phyloP scores from a whole-genome alignment of 2,797 vertebrate species.

The Etheostoma perlongum region DNA sequence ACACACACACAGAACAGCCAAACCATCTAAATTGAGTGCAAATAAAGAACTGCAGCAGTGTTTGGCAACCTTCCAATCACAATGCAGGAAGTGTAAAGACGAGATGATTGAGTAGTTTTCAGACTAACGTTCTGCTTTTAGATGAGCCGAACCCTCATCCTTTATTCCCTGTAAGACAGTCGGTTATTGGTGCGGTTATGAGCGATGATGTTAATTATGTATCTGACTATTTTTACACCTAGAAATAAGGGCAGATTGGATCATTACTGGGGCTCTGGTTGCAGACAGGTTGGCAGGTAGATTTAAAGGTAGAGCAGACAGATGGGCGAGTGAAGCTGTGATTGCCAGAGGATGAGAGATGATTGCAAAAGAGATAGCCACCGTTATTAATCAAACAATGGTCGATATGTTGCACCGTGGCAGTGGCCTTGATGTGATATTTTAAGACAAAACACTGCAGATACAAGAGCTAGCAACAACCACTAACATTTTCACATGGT shows the following conservation, averaged over 20 bases:
- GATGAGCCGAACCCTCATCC: slow-evolving; percentile 69
- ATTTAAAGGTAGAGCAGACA: slow-evolving; percentile 81
- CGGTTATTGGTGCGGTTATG: slow-evolving; percentile 79
- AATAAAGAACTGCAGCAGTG: slow-evolving; percentile 69
- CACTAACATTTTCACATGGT: not conserved
- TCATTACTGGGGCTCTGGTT: slow-evolving; percentile 69
- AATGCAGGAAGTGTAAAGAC: slow-evolving; percentile 73
- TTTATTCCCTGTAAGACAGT: slow-evolving; percentile 68
- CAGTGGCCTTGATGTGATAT: slow-evolving; percentile 56
- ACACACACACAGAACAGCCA: slow-evolving; percentile 37
- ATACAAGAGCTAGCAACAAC: slow-evolving; percentile 23
- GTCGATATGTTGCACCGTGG: slow-evolving; percentile 69
- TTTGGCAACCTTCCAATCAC: slow-evolving; percentile 68
- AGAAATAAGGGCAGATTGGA: slow-evolving; percentile 79
- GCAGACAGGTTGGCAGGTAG: slow-evolving; percentile 77
- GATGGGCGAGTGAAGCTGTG: slow-evolving; percentile 70
- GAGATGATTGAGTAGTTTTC: slow-evolving; percentile 78
- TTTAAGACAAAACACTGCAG: slow-evolving; percentile 44
- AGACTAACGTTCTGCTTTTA: slow-evolving; percentile 71
- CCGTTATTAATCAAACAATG: slow-evolving; percentile 77
- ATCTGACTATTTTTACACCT: slow-evolving; percentile 80
- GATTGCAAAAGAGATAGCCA: slow-evolving; percentile 62
- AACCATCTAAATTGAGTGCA: slow-evolving; percentile 70
- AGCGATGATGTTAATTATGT: slow-evolving; percentile 84
- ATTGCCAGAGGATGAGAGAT: slow-evolving; percentile 78